phyloP scores from a whole-genome alignment of 2,888 invertebrate species.

The Cetonia aurata region DNA sequence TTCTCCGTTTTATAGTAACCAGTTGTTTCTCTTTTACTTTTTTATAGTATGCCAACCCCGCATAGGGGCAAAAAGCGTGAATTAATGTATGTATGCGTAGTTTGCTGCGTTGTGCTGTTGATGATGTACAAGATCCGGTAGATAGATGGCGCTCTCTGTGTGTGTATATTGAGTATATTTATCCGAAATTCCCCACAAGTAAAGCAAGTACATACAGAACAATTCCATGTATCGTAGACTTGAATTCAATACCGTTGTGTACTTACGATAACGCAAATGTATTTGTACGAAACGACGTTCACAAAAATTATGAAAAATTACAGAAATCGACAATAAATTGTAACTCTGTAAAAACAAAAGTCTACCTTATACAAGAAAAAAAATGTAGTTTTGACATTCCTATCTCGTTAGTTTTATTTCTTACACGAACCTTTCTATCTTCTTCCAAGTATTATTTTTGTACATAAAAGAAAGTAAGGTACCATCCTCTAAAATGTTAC shows the following conservation, averaged over 20 bases:
- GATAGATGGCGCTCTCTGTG: constrained; percentile 45
- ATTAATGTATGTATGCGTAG: constrained; percentile 68
- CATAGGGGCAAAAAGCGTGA: constrained; percentile 67
- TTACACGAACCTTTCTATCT: background rate
- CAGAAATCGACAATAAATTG: no score
- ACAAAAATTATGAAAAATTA: no score
- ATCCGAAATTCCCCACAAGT: background rate
- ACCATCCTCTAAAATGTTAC: background rate
- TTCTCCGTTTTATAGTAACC: constrained; percentile 49
- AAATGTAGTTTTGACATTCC: constrained; percentile 53
- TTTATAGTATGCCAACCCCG: constrained; percentile 67
- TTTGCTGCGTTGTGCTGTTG: constrained; percentile 66
- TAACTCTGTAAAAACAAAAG: constrained; percentile 3
- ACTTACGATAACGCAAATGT: no score
- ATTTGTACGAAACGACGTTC: no score
- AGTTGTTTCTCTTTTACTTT: constrained; percentile 55
- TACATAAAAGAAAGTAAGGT: constrained; percentile 17
- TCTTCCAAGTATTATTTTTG: constrained; percentile 40
- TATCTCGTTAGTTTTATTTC: background rate
- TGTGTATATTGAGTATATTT: background rate
- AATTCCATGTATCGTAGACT: no score
- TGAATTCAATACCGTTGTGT: no score
- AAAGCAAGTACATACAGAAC: no score
- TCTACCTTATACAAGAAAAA: constrained; percentile 49
- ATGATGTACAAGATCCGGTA: constrained; percentile 67